These are phyloP conservation scores for Turnix velox DNA, from an alignment of 2,113 vertebrate genomes.

Conservation along the genomic window DNA sequence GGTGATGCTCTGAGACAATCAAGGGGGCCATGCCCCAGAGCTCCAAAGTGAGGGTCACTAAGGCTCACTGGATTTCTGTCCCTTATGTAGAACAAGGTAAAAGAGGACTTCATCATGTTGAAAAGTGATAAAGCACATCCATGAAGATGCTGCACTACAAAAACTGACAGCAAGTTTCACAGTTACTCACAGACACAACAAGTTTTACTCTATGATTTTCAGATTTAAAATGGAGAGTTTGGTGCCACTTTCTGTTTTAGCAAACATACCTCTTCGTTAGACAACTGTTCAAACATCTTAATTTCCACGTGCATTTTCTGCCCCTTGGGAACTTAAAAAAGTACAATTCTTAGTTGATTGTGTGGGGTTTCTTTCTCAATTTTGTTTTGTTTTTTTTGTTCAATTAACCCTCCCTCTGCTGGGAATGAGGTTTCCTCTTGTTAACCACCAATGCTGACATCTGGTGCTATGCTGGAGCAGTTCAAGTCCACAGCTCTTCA, in stretches of 20 bases:
- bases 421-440: conserved; percentile 45
- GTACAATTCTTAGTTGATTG: background rate
- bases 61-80: background rate
- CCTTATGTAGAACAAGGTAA: background rate
- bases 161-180: background rate
- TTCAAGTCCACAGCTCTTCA: conserved; percentile 2
- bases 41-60: background rate
- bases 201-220: background rate
- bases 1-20: background rate
- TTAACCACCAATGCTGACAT: conserved; percentile 40
- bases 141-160: background rate
- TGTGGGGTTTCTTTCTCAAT: background rate
- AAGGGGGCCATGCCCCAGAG: background rate
- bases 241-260: background rate
- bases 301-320: background rate
- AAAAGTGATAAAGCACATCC: background rate
- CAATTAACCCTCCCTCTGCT: conserved; percentile 50
- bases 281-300: background rate
- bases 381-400: background rate
- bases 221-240: background rate
- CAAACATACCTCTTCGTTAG: background rate
- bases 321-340: background rate
- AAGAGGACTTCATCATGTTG: background rate
- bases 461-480: conserved; percentile 50
- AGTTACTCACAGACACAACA: background rate